These are phyloP conservation scores for Beris morrisii DNA, from an alignment of 2,888 invertebrate genomes.

Conservation along the genomic window DNA sequence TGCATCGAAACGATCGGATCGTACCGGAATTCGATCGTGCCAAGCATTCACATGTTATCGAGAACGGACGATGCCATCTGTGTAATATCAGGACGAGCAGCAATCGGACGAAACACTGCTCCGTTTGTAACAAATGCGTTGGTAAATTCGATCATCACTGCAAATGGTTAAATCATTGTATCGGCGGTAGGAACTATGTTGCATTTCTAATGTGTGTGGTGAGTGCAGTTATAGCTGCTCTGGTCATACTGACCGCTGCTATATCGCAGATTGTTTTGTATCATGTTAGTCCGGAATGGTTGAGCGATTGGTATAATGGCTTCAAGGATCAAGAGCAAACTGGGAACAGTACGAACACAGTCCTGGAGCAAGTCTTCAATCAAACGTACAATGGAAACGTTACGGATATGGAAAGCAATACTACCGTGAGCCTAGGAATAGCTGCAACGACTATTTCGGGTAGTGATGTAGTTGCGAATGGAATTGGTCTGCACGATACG, in stretches of 20 bases:
- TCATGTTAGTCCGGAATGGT: constrained; percentile 62
- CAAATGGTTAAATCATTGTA: constrained; percentile 98
- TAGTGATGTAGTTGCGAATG: constrained; percentile 41
- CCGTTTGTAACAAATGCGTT: constrained; percentile 96
- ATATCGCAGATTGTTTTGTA: constrained; percentile 70
- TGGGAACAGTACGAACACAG: constrained; percentile 6
- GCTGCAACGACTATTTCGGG: constrained; percentile 33
- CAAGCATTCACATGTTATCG: constrained; percentile 91
- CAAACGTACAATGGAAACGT: constrained; percentile 26
- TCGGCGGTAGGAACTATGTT: constrained; percentile 87
- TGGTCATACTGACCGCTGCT: constrained; percentile 70
- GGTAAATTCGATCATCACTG: constrained; percentile 96
- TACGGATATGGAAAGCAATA: constrained; percentile 21
- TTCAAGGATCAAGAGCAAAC: constrained; percentile 43
- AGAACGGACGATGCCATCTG: constrained; percentile 90
- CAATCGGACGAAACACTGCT: constrained; percentile 89
- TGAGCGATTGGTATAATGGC: constrained; percentile 55
- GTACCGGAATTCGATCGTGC: constrained; percentile 85
- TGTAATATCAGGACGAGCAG: constrained; percentile 81
- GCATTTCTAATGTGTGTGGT: constrained; percentile 79
- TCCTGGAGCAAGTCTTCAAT: constrained; percentile 34
- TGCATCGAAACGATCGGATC: constrained; percentile 61
- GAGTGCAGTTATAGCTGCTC: constrained; percentile 73
- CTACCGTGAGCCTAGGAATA: constrained; percentile 32
- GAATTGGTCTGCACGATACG: constrained; percentile 60